Conservation (phyloP, 2,113 vertebrate species). For the Felis catus region DNA sequence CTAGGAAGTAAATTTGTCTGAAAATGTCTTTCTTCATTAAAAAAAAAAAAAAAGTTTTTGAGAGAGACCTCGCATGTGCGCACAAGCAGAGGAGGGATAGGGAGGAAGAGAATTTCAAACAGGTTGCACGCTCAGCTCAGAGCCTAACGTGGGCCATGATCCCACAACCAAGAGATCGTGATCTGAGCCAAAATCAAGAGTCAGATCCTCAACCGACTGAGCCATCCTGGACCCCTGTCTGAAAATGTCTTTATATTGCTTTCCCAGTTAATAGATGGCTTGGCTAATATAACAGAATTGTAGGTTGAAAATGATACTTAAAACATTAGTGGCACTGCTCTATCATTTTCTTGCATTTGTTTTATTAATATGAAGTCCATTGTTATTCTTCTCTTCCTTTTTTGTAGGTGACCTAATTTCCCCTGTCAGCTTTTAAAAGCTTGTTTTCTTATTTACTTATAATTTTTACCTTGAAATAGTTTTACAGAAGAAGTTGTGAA, state of each 20-base stretch:
- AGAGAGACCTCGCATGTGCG: too few relatives aligned
- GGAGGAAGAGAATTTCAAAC: too few relatives aligned
- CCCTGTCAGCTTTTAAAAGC: neutral
- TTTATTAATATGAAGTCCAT: neutral
- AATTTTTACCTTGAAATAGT: slow-evolving; percentile 6
- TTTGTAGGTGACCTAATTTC: neutral
- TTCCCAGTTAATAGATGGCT: neutral
- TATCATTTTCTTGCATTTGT: neutral
- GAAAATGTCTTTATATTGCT: neutral
- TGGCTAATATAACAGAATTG: neutral
- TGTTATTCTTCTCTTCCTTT: neutral
- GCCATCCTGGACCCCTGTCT: neutral
- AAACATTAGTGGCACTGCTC: neutral
- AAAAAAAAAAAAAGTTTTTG: too few relatives aligned
- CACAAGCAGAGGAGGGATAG: too few relatives aligned
- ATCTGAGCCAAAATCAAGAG: too few relatives aligned
- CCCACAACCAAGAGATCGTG: too few relatives aligned
- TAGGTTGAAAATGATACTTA: neutral
- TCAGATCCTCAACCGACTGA: too few relatives aligned
- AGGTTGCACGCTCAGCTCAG: too few relatives aligned
- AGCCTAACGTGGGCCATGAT: too few relatives aligned
- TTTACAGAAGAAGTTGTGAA: neutral
- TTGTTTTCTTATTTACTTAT: neutral
- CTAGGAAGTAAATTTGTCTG: neutral
- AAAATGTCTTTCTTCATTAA: neutral